phyloP scores from a whole-genome alignment of 2,888 invertebrate genomes.

The Dryomyza anilis region DNA sequence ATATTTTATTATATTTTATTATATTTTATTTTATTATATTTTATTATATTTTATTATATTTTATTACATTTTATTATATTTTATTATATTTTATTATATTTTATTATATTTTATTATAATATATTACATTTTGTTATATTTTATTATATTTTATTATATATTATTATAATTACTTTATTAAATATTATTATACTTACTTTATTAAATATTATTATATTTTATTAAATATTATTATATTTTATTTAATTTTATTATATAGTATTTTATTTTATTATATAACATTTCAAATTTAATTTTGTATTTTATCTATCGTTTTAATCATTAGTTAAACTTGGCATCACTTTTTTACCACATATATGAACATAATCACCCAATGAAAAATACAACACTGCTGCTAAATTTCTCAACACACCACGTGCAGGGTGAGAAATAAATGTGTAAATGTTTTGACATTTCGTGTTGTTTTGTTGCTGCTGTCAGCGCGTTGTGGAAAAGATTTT shows the following conservation, averaged over 20 bases:
- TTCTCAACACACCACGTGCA: constrained; percentile 18
- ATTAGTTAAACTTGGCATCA: too few relatives aligned
- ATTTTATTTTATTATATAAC: too few relatives aligned
- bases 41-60: not conserved
- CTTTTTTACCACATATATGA: too few relatives aligned
- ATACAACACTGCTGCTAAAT: not conserved
- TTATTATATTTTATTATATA: not conserved
- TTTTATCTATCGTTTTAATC: too few relatives aligned
- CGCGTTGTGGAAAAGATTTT: not conserved
- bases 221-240: not conserved
- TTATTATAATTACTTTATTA: too few relatives aligned
- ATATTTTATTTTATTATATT: not conserved
- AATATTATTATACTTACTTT: too few relatives aligned
- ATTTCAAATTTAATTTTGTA: too few relatives aligned
- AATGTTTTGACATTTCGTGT: constrained; percentile 3
- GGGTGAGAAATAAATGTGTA: not conserved
- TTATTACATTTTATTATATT: not conserved
- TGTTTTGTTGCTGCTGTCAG: not conserved
- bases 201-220: not conserved
- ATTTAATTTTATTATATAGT: too few relatives aligned
- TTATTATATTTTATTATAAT: not conserved
- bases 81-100: not conserved
- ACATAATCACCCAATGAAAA: not conserved
- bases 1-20: not conserved
- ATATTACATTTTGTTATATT: not conserved